Conservation (phyloP, 2,797 vertebrate genomes). For the Periophthalmus magnuspinnatus region DNA sequence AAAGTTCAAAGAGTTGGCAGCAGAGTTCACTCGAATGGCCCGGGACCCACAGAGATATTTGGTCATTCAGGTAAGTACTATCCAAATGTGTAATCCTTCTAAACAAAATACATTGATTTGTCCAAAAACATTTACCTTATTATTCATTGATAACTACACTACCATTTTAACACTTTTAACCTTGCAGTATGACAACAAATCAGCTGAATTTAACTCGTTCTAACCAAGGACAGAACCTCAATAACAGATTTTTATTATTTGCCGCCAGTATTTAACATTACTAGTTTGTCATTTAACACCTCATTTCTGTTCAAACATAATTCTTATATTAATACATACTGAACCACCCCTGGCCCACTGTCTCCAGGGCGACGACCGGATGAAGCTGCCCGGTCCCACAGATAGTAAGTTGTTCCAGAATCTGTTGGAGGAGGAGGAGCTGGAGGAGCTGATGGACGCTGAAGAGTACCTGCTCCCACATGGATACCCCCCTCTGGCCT, state of each 20-base stretch:
- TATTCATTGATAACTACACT: neutral
- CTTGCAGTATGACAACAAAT: slow-evolving; percentile 8
- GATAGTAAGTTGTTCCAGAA: slow-evolving; percentile 99
- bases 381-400: slow-evolving; percentile 96
- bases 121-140: neutral
- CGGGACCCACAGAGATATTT: slow-evolving; percentile 96
- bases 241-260: neutral
- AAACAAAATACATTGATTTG: neutral
- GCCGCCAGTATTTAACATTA: neutral
- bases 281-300: neutral
- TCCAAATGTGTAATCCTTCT: neutral
- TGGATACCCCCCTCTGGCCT: slow-evolving; percentile 90
- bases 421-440: slow-evolving; percentile 93
- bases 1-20: slow-evolving; percentile 97
- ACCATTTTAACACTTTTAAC: slow-evolving; percentile 6
- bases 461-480: slow-evolving; percentile 98
- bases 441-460: slow-evolving; percentile 97
- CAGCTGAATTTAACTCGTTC: neutral
- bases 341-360: slow-evolving; percentile 5
- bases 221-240: neutral
- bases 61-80: slow-evolving; percentile 89
- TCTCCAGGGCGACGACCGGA: slow-evolving; percentile 92
- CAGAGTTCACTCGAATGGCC: slow-evolving; percentile 97
- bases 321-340: slow-evolving; percentile 7
- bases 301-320: neutral